phyloP scores from a whole-genome alignment of 2,113 vertebrate species.

The Aptenodytes forsteri region DNA sequence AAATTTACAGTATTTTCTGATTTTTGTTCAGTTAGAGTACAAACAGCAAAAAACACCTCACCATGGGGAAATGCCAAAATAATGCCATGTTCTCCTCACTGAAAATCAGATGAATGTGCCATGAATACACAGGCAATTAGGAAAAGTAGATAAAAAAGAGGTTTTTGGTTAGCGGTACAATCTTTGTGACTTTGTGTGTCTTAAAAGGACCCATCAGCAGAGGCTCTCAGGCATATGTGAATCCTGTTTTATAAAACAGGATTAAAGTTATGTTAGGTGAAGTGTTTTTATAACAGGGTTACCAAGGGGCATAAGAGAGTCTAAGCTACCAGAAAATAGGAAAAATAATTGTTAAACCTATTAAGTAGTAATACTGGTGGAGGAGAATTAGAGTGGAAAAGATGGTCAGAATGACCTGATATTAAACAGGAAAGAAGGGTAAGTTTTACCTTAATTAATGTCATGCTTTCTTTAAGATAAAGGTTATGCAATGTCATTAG shows the following conservation, averaged over 20 bases:
- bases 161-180: not conserved
- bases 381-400: conserved; percentile 28
- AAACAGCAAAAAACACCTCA: not conserved
- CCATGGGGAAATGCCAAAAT: not conserved
- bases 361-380: not conserved
- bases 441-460: conserved; percentile 37
- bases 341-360: conserved; percentile 9
- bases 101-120: not conserved
- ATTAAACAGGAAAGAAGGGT: not conserved
- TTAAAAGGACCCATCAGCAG: not conserved
- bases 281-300: not conserved
- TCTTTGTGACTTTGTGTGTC: not conserved
- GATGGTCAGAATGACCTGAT: conserved; percentile 13
- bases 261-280: not conserved
- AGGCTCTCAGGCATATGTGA: not conserved
- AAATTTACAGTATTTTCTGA: not conserved
- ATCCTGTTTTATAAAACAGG: not conserved
- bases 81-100: not conserved
- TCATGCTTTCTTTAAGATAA: conserved; percentile 10
- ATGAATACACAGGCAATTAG: not conserved
- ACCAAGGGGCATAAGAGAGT: not conserved
- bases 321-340: conserved; percentile 4
- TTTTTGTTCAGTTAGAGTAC: not conserved
- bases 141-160: not conserved
- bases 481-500: conserved; percentile 1